phyloP scores from a whole-genome alignment of 2,797 vertebrate genomes.

The Yasuhikotakia modesta region DNA sequence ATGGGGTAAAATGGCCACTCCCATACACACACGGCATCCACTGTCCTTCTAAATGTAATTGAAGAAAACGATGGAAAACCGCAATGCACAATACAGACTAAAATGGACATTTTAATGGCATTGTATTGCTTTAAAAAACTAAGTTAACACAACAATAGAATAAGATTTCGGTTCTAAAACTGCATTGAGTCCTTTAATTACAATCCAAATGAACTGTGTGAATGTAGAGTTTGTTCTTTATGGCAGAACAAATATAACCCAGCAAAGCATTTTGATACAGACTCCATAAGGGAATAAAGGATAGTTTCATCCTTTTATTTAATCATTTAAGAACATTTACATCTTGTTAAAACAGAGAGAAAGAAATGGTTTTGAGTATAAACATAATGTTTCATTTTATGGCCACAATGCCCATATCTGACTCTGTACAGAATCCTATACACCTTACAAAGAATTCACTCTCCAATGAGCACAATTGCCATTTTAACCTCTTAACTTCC shows the following conservation, averaged over 20 bases:
- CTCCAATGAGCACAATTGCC: no score
- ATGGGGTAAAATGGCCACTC: constrained; percentile 16
- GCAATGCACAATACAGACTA: neutral
- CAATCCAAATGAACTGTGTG: no score
- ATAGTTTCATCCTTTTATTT: constrained; percentile 54
- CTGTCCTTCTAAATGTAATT: neutral
- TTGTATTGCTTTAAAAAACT: no score
- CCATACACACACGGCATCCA: constrained; percentile 1
- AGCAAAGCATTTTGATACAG: constrained; percentile 57
- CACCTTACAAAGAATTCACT: neutral
- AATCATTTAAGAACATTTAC: constrained; percentile 67
- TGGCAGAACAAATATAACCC: constrained; percentile 19
- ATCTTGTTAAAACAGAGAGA: constrained; percentile 62
- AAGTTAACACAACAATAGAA: no score
- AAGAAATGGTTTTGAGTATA: constrained; percentile 57
- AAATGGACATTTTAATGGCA: no score
- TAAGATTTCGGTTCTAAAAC: no score
- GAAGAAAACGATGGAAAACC: neutral
- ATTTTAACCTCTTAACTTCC: constrained; percentile 9
- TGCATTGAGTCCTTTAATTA: no score
- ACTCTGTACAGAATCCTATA: constrained; percentile 51
- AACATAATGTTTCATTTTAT: constrained; percentile 58
- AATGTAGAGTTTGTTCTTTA: constrained; percentile 1
- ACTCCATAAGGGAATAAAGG: constrained; percentile 40
- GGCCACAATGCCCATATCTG: constrained; percentile 34